These are phyloP conservation scores for Anodontia alba DNA, from an alignment of 2,888 invertebrate genomes.

Conservation along the genomic window DNA sequence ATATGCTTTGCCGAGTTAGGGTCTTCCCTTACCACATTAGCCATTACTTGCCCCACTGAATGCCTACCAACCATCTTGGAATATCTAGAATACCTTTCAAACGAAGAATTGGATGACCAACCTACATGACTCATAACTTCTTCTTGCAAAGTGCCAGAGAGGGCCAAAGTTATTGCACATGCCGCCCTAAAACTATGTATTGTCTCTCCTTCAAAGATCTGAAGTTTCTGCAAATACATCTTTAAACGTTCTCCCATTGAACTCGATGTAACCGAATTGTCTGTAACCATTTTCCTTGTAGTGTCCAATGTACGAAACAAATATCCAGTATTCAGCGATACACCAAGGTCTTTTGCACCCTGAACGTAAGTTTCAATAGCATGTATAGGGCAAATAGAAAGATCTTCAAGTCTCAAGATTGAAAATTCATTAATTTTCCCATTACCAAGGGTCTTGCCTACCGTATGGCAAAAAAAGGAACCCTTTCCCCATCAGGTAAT, in stretches of 20 bases:
- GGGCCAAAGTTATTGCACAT: background rate
- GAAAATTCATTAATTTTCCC: constrained; percentile 11
- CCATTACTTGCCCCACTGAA: constrained; percentile 1
- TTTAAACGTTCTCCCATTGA: constrained; percentile 3
- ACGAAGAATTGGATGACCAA: background rate
- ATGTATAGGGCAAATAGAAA: constrained; percentile 11
- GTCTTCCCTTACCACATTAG: constrained; percentile 2
- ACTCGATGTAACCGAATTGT: background rate
- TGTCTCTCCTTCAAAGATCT: background rate
- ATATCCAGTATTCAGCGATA: background rate
- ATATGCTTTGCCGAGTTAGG: background rate
- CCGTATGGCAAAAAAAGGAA: constrained; percentile 10
- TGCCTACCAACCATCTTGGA: background rate
- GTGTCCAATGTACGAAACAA: constrained; percentile 3
- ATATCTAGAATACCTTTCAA: background rate
- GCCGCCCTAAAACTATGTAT: background rate
- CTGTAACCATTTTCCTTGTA: background rate
- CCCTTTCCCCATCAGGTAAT: constrained; percentile 11
- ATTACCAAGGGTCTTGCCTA: constrained; percentile 9
- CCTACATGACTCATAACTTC: constrained; percentile 2
- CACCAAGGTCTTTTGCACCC: constrained; percentile 1
- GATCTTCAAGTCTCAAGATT: background rate
- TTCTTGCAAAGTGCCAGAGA: background rate
- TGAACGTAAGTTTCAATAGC: constrained; percentile 6
- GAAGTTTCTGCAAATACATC: constrained; percentile 2